These are phyloP conservation scores for Pegoplata infirma DNA, from an alignment of 2,888 invertebrate genomes.

Conservation along the genomic window DNA sequence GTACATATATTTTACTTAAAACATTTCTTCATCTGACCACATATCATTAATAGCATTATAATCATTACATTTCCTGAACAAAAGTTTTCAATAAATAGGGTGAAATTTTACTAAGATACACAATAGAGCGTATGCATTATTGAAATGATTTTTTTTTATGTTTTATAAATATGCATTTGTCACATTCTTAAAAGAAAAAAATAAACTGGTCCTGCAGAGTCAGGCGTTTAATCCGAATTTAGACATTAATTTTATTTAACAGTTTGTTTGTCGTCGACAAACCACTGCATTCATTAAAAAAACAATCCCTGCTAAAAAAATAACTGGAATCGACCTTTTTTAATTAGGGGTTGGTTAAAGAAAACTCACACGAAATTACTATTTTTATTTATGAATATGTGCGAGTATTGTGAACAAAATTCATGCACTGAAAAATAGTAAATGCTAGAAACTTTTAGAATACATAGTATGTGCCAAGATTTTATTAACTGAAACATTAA, in stretches of 20 bases:
- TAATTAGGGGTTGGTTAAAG: conserved; percentile 55
- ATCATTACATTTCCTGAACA: background rate
- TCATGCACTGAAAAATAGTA: background rate
- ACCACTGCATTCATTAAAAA: conserved; percentile 34
- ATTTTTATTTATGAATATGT: background rate
- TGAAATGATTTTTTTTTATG: background rate
- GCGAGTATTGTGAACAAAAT: background rate
- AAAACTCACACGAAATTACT: conserved; percentile 9
- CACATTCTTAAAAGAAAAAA: background rate
- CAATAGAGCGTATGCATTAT: background rate
- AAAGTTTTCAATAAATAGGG: background rate
- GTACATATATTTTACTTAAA: background rate
- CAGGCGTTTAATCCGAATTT: conserved; percentile 43
- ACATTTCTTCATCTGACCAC: conserved; percentile 13
- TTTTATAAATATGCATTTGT: conserved; percentile 21
- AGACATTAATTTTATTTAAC: conserved; percentile 50
- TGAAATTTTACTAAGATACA: background rate
- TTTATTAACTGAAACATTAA: conserved; percentile 10
- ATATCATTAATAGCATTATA: conserved; percentile 4
- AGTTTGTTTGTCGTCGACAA: conserved; percentile 57
- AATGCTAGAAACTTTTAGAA: background rate
- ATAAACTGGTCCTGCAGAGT: conserved; percentile 20
- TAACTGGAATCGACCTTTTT: conserved; percentile 34
- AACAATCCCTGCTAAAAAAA: conserved; percentile 14
- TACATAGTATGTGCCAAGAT: background rate